A percentile compares a stretch with the other conserved stretches of the same genome.
Conservation (phyloP, 2,888 invertebrate genomes). For the Tholera decimalis region DNA sequence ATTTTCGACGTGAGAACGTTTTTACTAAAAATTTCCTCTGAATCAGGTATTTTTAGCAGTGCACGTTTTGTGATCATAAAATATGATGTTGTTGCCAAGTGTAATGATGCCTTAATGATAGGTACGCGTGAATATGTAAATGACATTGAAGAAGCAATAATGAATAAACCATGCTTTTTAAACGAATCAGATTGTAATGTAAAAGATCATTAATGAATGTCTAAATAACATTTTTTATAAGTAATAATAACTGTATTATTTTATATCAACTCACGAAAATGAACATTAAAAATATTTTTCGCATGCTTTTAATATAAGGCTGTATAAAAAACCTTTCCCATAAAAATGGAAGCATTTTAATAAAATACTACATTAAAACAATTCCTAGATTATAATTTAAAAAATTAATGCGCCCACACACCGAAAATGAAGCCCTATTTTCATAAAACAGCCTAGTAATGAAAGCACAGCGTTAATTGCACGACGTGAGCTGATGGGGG, state of each 20-base stretch:
- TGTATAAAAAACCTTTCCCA: slow-evolving; percentile 31
- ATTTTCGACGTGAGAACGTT: slow-evolving; percentile 62
- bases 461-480: slow-evolving; percentile 73
- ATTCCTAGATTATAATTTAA: slow-evolving; percentile 67
- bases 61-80: slow-evolving; percentile 39
- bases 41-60: slow-evolving; percentile 27
- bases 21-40: slow-evolving; percentile 28
- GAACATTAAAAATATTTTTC: slow-evolving; percentile 12
- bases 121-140: background rate
- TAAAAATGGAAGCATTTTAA: slow-evolving; percentile 54
- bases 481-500: slow-evolving; percentile 51
- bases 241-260: slow-evolving; percentile 26
- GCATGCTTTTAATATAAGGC: slow-evolving; percentile 38
- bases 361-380: slow-evolving; percentile 62
- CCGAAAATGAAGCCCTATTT: slow-evolving; percentile 70
- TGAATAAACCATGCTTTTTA: background rate
- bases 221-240: slow-evolving; percentile 7
- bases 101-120: slow-evolving; percentile 34
- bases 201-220: slow-evolving; percentile 1
- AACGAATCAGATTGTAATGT: background rate
- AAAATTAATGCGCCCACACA: slow-evolving; percentile 65
- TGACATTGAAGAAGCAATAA: background rate
- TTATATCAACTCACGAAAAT: slow-evolving; percentile 41
- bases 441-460: slow-evolving; percentile 71
- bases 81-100: slow-evolving; percentile 15